These are phyloP conservation scores for Erebia ligea DNA, from an alignment of 2,888 invertebrate species.

Conservation along the genomic window DNA sequence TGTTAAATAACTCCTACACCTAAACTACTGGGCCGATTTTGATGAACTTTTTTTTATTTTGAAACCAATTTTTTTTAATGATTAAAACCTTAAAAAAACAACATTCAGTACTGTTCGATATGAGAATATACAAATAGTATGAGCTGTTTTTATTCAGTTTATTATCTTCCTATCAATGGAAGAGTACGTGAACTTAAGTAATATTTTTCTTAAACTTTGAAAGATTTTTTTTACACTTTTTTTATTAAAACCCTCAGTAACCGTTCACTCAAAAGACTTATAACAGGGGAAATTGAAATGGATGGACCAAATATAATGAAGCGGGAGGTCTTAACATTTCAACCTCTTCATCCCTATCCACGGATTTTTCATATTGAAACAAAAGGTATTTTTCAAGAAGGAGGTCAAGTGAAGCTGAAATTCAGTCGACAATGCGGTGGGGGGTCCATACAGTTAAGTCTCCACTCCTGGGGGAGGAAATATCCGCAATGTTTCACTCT, in stretches of 20 bases:
- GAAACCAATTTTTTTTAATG: too few relatives aligned
- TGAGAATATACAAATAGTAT: too few relatives aligned
- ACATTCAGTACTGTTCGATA: too few relatives aligned
- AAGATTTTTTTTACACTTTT: background rate
- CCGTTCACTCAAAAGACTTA: slow-evolving; percentile 2
- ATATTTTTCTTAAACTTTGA: too few relatives aligned
- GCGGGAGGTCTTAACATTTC: slow-evolving; percentile 29
- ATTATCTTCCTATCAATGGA: too few relatives aligned
- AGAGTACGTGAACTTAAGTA: too few relatives aligned
- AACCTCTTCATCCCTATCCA: slow-evolving; percentile 40
- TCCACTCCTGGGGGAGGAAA: background rate
- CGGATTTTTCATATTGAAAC: slow-evolving; percentile 78
- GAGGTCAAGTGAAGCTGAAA: slow-evolving; percentile 64
- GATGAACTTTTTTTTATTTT: too few relatives aligned
- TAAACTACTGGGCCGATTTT: too few relatives aligned
- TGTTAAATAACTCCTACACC: too few relatives aligned
- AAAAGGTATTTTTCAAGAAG: slow-evolving; percentile 65
- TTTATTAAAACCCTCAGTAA: background rate
- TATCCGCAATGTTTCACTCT: background rate
- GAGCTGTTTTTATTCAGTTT: too few relatives aligned
- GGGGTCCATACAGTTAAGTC: background rate
- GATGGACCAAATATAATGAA: slow-evolving; percentile 26
- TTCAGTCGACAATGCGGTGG: slow-evolving; percentile 47
- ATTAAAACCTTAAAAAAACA: too few relatives aligned
- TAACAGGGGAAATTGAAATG: slow-evolving; percentile 12